Evolutionary conservation across 2,113 vertebrate species (phyloP), one percentile per base, ranked within the genome.

Genomic region (Protobothrops flavoviridis): DNA sequence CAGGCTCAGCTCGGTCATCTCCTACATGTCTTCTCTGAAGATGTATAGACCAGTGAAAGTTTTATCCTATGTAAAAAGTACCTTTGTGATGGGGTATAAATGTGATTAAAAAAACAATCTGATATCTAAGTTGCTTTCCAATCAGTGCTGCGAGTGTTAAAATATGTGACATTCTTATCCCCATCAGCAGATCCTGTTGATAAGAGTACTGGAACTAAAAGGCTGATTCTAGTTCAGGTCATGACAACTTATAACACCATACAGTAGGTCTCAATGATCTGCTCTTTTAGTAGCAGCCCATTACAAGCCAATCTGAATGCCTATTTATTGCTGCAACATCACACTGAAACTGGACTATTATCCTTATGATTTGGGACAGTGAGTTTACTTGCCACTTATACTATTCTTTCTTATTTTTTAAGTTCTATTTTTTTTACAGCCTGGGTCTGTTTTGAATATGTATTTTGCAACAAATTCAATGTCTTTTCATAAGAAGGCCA

Each of bases 391-490:
- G 1, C 74, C 43, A 4, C 9, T 85, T 69, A 87, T 17, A 11
- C 17, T 90, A 64, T 2, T 33, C 2, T 50, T 91, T 24, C 0
- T 90, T 86, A 64, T 5, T 24, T 52, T 92, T 92, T 92, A 69
- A n/a, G 12, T 69, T 69, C 64, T n/a, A 3, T n/a, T 5, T 24
- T 52, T 92, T 88, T 88, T 11, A 69, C 61, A 91, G 24, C 57
- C 43, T 74, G 91, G 85, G 0, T 85, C 92, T 12, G 10, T 23
- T 86, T 93, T 94, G 24, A 88, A 92, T n/a, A 92, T 29, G 94
- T 64, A 89, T 33, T 92, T 55, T 93, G 45, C 87, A 91, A 94
- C 24, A 92, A 86, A 95, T 92, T 48, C 74, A 95, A 94, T 90
- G 53, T 88, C 87, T 96, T 55, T 90, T 0, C 53, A 93, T 90